phyloP scores from a whole-genome alignment of 2,113 vertebrate species.

The Notechis scutatus region DNA sequence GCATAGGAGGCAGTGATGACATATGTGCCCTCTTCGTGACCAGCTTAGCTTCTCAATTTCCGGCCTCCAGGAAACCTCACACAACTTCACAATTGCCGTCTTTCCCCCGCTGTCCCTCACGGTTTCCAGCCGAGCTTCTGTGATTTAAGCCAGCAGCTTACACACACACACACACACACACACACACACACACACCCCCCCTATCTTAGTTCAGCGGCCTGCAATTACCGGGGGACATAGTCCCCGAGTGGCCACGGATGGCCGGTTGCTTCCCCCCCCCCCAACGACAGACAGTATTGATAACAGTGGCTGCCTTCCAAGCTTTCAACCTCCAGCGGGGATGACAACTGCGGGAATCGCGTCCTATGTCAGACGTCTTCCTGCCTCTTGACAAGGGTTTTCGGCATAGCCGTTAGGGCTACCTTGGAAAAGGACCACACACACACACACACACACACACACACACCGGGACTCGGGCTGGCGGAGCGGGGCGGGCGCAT shows the following conservation, averaged over 20 bases:
- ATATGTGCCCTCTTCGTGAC: not conserved
- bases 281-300: not conserved
- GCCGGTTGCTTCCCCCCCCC: not conserved
- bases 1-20: no score
- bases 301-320: not conserved
- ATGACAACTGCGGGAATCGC: not conserved
- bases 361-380: not conserved
- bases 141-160: not conserved
- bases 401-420: not conserved
- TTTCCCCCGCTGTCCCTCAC: no score
- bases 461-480: no score
- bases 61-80: not conserved
- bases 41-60: no score
- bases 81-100: not conserved
- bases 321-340: not conserved
- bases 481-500: rapidly evolving
- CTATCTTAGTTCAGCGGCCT: slow-evolving; percentile 9
- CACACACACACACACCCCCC: no score
- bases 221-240: not conserved
- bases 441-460: no score
- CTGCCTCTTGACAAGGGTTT: not conserved
- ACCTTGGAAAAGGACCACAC: not conserved
- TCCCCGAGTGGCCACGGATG: not conserved
- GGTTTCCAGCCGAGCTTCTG: no score
- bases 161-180: no score